phyloP scores from a whole-genome alignment of 1,140 invertebrate species.

The Drosophila guanche region DNA sequence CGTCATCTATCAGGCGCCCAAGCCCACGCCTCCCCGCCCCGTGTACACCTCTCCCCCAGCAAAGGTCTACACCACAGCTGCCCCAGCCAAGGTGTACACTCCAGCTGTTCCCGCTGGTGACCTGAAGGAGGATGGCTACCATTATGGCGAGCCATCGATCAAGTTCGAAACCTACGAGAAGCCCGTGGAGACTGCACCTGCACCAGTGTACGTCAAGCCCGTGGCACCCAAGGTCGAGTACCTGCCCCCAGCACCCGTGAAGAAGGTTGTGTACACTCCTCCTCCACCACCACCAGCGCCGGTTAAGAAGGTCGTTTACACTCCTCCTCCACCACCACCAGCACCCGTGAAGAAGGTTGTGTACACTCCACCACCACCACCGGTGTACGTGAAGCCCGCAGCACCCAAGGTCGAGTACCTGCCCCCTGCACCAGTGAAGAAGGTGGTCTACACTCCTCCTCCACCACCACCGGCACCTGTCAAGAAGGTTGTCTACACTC shows the following conservation, averaged over 20 bases:
- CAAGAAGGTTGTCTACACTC: slow-evolving; percentile 19
- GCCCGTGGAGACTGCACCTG: slow-evolving; percentile 1
- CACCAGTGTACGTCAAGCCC: slow-evolving; percentile 21
- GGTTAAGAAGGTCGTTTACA: slow-evolving; percentile 15
- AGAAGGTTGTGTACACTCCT: slow-evolving; percentile 18
- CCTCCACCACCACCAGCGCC: slow-evolving; percentile 30
- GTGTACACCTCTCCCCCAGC: slow-evolving; percentile 23
- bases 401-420: slow-evolving; percentile 28
- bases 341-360: not conserved
- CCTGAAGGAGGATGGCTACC: slow-evolving; percentile 66
- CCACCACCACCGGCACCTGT: slow-evolving; percentile 19
- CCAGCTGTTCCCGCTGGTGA: slow-evolving; percentile 35
- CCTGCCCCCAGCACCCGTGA: slow-evolving; percentile 29
- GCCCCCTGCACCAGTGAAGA: slow-evolving; percentile 37
- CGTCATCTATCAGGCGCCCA: slow-evolving; percentile 46
- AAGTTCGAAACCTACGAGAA: slow-evolving; percentile 24
- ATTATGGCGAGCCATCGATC: slow-evolving; percentile 29
- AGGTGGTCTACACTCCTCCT: slow-evolving; percentile 29
- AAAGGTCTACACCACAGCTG: slow-evolving; percentile 7
- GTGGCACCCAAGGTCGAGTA: slow-evolving; percentile 25
- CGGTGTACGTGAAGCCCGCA: slow-evolving; percentile 9
- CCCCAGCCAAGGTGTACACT: slow-evolving; percentile 14
- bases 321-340: slow-evolving; percentile 21
- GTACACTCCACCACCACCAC: slow-evolving; percentile 22
- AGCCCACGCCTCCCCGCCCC: slow-evolving; percentile 46